Base-by-base conservation (phyloP, 2,113 vertebrate genomes). In the Phylloscopus whistleri region DNA sequence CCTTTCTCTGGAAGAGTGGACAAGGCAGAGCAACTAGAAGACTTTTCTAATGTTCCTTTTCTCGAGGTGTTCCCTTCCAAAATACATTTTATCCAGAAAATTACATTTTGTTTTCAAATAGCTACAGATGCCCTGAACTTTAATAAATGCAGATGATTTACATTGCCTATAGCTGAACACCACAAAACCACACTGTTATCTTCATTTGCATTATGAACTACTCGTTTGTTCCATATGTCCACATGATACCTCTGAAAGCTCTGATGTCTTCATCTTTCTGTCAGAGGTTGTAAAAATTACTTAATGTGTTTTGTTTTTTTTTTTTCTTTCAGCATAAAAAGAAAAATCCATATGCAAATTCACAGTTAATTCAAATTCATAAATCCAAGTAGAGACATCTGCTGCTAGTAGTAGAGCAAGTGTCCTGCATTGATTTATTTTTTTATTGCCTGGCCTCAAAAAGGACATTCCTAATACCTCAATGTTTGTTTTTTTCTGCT, bases 201-300 rank as follows among this genome's bases (percentile, higher is more conserved):
- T 87, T 95, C 37, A 80, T 95, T 96, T 96, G 64, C 81, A 90
- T 95, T 81, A 85, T 15, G 83, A 85, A 8, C 84, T 84, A 85
- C 72, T 78, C 68, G 58, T 52, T 94, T 78, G 37, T 58, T 95
- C 93, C 84, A 66, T 88, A 81, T 91, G 90, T 96, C 92, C 80
- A 74, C 55, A 78, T 23, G 63, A 75, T 87, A 84, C 58, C 49
- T 92, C 41, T 52, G 27, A 92, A 94, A 86, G 76, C 39, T 83
- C 68, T 83, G 68, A 86, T 85, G 84, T 84, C 81, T 95, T 95
- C 78, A 94, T 95, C 77, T 92, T 95, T 69, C 77, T 96, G 84
- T 94, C 90, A 95, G 56, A 91, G 41, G 55, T 68, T 88, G 18
- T 94, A 92, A 93, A 91, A 55, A 84, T 63, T 80, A 91, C 27